Conservation (phyloP, 1,140 invertebrate genomes). For the Diorhabda carinulata region DNA sequence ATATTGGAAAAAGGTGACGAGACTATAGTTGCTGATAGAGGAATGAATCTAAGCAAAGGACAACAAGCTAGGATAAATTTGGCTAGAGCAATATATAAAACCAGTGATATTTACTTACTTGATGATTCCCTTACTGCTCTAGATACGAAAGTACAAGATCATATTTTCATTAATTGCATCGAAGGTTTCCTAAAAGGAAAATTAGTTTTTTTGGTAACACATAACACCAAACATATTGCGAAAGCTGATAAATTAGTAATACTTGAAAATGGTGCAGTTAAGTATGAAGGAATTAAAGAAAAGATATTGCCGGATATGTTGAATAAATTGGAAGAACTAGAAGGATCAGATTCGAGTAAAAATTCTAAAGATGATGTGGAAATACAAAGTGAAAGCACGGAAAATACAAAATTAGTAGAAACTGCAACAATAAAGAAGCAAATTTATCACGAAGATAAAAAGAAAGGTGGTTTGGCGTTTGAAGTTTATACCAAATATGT, state of each 20-base stretch:
- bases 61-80: constrained; percentile 88
- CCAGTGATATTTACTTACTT: constrained; percentile 73
- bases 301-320: background rate
- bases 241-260: constrained; percentile 31
- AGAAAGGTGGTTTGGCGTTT: constrained; percentile 30
- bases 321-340: background rate
- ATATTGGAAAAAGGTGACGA: constrained; percentile 56
- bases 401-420: background rate
- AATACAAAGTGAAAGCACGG: background rate
- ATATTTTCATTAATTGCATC: constrained; percentile 73
- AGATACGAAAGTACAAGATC: constrained; percentile 74
- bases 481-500: constrained; percentile 33
- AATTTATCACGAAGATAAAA: constrained; percentile 34
- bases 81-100: constrained; percentile 76
- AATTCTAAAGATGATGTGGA: background rate
- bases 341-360: background rate
- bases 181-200: constrained; percentile 65
- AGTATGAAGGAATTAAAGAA: constrained; percentile 11
- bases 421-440: background rate
- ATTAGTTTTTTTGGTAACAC: constrained; percentile 72
- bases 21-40: constrained; percentile 80
- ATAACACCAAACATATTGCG: constrained; percentile 53
- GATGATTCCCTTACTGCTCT: constrained; percentile 82
- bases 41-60: constrained; percentile 74
- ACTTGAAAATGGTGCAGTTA: constrained; percentile 24